Percentiles rank a stretch among this genome's conserved stretches.
Evolutionary conservation across 64 coral and sea anemone genomes (phyloP).

Genomic region (Cladopsammia gracilis): DNA sequence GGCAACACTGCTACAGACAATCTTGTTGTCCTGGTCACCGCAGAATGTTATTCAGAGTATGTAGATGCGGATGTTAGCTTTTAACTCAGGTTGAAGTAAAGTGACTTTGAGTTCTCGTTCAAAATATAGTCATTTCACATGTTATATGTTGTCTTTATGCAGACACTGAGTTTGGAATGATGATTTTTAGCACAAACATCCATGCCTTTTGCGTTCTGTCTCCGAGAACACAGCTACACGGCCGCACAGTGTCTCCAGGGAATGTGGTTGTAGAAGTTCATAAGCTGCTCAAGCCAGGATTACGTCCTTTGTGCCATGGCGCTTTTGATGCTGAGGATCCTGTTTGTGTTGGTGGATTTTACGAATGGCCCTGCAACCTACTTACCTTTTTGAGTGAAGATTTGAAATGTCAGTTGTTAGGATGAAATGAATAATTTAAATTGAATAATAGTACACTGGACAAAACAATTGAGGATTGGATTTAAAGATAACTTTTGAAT

Average conservation of each 20-base stretch:
- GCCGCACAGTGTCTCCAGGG: neutral
- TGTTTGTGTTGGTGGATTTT: slow-evolving; percentile 18
- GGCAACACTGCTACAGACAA: too few species aligned
- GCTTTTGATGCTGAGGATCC: slow-evolving; percentile 42
- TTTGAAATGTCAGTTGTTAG: too few species aligned
- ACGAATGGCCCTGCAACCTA: slow-evolving; percentile 19
- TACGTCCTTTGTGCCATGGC: slow-evolving; percentile 20
- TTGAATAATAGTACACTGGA: too few species aligned
- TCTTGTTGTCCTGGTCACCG: too few species aligned
- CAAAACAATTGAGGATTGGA: too few species aligned
- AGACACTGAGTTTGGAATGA: slow-evolving; percentile 41
- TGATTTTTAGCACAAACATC: neutral
- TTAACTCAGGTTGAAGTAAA: neutral
- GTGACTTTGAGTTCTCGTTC: neutral
- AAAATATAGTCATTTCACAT: neutral
- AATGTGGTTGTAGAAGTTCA: slow-evolving; percentile 51
- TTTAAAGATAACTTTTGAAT: too few species aligned
- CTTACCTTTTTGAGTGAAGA: neutral
- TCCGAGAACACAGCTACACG: slow-evolving; percentile 17
- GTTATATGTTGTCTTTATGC: neutral
- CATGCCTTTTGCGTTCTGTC: neutral
- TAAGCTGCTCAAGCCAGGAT: neutral
- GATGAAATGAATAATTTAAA: too few species aligned
- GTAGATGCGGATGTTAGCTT: too few species aligned
- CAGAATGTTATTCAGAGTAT: too few species aligned